Base-by-base conservation (phyloP, 2,888 invertebrate genomes). In the Hypselothyrea guttata region DNA sequence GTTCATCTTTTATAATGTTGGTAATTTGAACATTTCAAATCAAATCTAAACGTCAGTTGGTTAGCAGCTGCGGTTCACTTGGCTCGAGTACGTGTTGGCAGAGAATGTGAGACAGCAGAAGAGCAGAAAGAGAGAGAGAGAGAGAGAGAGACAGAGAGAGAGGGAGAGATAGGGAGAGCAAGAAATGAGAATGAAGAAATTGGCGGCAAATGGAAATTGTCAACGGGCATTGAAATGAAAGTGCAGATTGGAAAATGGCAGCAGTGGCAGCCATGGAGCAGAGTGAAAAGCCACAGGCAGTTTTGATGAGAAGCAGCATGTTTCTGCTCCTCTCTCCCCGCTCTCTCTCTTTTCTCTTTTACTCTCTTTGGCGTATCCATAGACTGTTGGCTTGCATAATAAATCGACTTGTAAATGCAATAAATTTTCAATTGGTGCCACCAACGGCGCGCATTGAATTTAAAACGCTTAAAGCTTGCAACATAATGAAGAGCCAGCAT, bases 21-120 rank as follows among this genome's bases (percentile, higher is more conserved):
- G 83, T 77, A 84, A 82, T 84, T 77, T 75, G 67, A 77, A 83
- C 77, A 79, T 83, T 83, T 77, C 75, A 84, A 84, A 83, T 83
- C 85, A 83, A 79, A 79, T 79, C 79, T 75, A 77, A 71, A 83
- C 71, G 79, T 81, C 76, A 81, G 82, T 77, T 77, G 76, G 78
- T 81, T 77, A 81, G 66, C 73, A 81, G 78, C 75, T 81, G 84
- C 53, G 83, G 79, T 73, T 76, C 69, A 61, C 62, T 71, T 65
- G 75, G 57, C 55, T 55, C 27, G 37, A 47, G 52, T 31, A 52
- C 27, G 42, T 15, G 38, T 12, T 12, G 38, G 12, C 22, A 27
- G 22, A 27, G 37, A 9, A n/a, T 12, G 40, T 33, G 42, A 49
- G 13, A 22, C 7, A 18, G 27, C 8, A 4, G 12, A 12, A 27